Percentiles rank a stretch among this genome's conserved stretches.
phyloP scores from a whole-genome alignment of 2,113 vertebrate species.

The Poicephalus gulielmi region DNA sequence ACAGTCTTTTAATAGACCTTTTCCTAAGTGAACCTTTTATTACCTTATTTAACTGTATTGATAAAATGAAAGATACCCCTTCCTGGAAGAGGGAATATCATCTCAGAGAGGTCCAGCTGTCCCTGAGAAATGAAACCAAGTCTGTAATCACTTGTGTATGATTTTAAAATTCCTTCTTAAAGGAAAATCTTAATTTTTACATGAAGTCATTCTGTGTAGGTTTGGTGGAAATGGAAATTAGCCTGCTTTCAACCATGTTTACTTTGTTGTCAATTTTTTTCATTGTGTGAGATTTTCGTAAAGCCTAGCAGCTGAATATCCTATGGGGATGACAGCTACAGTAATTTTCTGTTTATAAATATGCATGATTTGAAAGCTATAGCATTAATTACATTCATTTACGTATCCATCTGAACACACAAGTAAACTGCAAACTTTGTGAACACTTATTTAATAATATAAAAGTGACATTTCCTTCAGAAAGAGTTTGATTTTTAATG shows the following conservation, averaged over 20 bases:
- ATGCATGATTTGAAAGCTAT: slow-evolving; percentile 80
- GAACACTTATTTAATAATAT: slow-evolving; percentile 68
- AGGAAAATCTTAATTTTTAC: slow-evolving; percentile 8
- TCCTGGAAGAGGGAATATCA: not conserved
- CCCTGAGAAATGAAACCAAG: not conserved
- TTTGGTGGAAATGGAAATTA: slow-evolving; percentile 42
- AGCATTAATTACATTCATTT: slow-evolving; percentile 80
- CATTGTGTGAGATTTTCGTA: slow-evolving; percentile 65
- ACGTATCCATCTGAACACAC: slow-evolving; percentile 72
- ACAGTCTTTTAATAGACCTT: not conserved
- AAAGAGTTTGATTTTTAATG: slow-evolving; percentile 72
- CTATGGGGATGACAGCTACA: slow-evolving; percentile 67
- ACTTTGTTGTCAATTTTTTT: slow-evolving; percentile 50
- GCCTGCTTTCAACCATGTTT: slow-evolving; percentile 44
- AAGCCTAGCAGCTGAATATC: slow-evolving; percentile 73
- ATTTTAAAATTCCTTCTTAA: not conserved
- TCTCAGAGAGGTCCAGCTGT: slow-evolving; percentile 4
- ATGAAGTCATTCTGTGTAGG: not conserved
- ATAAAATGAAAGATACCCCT: not conserved
- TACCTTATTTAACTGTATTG: not conserved
- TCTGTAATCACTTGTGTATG: slow-evolving; percentile 6
- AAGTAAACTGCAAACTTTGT: slow-evolving; percentile 68
- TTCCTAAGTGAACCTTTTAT: not conserved
- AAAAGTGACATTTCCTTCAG: slow-evolving; percentile 69
- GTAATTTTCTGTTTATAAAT: slow-evolving; percentile 77